Evolutionary conservation across 2,888 invertebrate genomes (phyloP).

Genomic region (Trypoxylon attenuatum): DNA sequence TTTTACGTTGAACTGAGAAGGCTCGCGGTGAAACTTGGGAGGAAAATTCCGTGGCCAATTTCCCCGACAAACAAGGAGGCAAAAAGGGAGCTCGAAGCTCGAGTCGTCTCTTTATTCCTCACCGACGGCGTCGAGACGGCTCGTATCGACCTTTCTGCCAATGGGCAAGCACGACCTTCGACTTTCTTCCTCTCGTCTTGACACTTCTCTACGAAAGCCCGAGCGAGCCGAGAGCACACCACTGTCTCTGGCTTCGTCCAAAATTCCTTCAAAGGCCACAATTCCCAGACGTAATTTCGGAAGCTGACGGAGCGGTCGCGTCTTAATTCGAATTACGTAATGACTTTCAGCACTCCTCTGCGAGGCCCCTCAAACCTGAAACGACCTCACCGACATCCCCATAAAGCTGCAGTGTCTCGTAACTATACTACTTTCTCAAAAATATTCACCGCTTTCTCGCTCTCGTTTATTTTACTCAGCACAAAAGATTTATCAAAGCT

Average conservation of each 20-base stretch:
- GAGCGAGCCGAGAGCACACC: constrained; percentile 1
- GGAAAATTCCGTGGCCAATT: not conserved
- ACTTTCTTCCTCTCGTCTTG: constrained; percentile 17
- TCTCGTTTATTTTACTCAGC: too few species aligned
- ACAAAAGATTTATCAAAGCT: too few species aligned
- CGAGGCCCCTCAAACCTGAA: constrained; percentile 9
- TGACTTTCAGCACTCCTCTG: constrained; percentile 21
- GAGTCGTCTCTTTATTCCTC: constrained; percentile 20
- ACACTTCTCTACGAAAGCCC: not conserved
- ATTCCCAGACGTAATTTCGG: constrained; percentile 40
- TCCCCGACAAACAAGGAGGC: not conserved
- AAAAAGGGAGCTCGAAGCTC: not conserved
- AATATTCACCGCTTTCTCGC: too few species aligned
- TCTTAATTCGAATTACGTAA: constrained; percentile 44
- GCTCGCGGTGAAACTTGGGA: not conserved
- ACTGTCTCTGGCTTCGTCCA: not conserved
- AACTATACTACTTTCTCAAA: too few species aligned
- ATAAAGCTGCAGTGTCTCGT: too few species aligned
- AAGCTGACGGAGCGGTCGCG: constrained; percentile 12
- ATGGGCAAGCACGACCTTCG: constrained; percentile 21
- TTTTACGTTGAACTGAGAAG: not conserved
- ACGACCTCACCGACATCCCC: too few species aligned
- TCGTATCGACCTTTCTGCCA: constrained; percentile 33
- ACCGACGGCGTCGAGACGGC: constrained; percentile 37
- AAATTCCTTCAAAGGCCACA: constrained; percentile 25